Base-by-base conservation (phyloP, 2,888 invertebrate species). In the Heliconius charithonia region DNA sequence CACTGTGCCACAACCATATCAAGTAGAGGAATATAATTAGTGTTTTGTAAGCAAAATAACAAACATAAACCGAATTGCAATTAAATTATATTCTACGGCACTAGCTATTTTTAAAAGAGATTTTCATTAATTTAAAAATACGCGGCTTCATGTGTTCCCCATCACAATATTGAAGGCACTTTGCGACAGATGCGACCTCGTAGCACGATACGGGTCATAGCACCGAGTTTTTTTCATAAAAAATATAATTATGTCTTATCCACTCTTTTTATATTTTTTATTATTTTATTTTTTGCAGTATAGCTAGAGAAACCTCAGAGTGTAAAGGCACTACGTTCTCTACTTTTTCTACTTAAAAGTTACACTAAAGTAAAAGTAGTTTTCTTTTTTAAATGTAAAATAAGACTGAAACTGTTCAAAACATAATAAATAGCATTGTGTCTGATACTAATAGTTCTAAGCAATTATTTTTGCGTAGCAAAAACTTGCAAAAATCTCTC, bases 151-250 rank as follows among this genome's bases (percentile, higher is more conserved):
- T 72, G n/a, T 72, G 56, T 72, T 72, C n/a, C 32, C 70, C 59
- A 32, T 72, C 16, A 59, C 59, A 32, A 72, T 72, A 59, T 71
- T 73, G 74, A 63, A 37, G 63, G 76, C 69, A 65, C 65, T 65
- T 25, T 77, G 72, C 71, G 59, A 71, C 67, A 78, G 73, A 78
- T 71, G 71, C 59, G 73, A 59, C 65, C 66, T 41, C 66, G 62
- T 62, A 32, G 72, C 66, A 66, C 72, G 66, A 22, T 16, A 62
- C 74, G 45, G 62, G 41, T 63, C 74, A 41, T 45, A 25, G 37
- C 63, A 74, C 59, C 13, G 56, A 56, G 29, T 69, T 45, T 37
- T 66, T 32, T 67, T n/a, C 45, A 25, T 25, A 9, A 41, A 41
- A 69, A n/a, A 25, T 37, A 69, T 25, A 69, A 41, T n/a, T 25